Evolutionary conservation across 2,888 invertebrate genomes (phyloP).

Genomic region (Aleiodes alternator): DNA sequence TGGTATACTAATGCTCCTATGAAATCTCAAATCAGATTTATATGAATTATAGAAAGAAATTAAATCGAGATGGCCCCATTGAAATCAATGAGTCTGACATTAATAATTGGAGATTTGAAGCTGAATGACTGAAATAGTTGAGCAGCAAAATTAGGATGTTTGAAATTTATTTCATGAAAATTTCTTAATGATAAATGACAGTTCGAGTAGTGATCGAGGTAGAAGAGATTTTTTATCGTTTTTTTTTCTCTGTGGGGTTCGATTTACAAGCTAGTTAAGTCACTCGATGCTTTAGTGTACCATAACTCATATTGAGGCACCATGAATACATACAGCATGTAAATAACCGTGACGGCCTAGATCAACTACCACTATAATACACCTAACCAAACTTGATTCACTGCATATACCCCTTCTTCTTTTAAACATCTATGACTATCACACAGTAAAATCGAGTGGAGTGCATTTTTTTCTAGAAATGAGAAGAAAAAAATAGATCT

Average conservation of each 20-base stretch:
- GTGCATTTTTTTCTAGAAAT: slow-evolving; percentile 34
- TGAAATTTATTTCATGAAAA: not conserved
- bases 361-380: slow-evolving; percentile 34
- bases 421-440: slow-evolving; percentile 46
- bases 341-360: slow-evolving; percentile 53
- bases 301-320: slow-evolving; percentile 64
- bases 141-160: too few species aligned
- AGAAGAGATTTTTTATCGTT: too few species aligned
- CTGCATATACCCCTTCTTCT: not conserved
- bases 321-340: slow-evolving; percentile 52
- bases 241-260: not conserved
- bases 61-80: slow-evolving; percentile 22
- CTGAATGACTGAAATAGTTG: not conserved
- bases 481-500: slow-evolving; percentile 10
- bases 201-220: too few species aligned
- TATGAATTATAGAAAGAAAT: slow-evolving; percentile 10
- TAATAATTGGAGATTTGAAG: not conserved
- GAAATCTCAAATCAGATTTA: slow-evolving; percentile 4
- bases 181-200: not conserved
- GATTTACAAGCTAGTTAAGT: slow-evolving; percentile 59
- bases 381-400: slow-evolving; percentile 8
- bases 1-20: slow-evolving; percentile 24
- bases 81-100: slow-evolving; percentile 16
- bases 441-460: slow-evolving; percentile 53
- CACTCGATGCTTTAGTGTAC: slow-evolving; percentile 66